Evolutionary conservation across 2,797 vertebrate genomes (phyloP).

Genomic region (Myotis myotis): DNA sequence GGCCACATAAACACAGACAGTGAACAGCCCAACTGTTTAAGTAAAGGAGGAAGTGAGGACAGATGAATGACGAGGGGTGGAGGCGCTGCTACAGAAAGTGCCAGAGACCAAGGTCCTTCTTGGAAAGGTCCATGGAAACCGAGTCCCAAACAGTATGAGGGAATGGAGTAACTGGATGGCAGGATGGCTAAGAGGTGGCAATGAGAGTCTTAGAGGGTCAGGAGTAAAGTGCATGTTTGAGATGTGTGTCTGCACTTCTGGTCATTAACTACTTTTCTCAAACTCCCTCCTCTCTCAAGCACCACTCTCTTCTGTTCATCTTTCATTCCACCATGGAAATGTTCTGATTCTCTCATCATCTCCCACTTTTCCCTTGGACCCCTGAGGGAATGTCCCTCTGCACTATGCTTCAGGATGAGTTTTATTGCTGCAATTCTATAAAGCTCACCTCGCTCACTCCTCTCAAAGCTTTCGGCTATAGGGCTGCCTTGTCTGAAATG

Average conservation of each 20-base stretch:
- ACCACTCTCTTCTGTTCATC: background rate
- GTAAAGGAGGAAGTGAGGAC: background rate
- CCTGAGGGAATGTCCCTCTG: background rate
- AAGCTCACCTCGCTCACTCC: background rate
- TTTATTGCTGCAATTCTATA: background rate
- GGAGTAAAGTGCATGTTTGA: background rate
- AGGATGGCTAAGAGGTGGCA: background rate
- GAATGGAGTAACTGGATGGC: background rate
- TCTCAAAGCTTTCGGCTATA: background rate
- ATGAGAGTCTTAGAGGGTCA: background rate
- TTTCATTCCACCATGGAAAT: background rate
- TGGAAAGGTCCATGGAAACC: background rate
- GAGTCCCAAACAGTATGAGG: background rate
- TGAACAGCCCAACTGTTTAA: background rate
- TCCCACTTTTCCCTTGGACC: background rate
- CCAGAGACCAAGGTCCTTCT: constrained; percentile 2
- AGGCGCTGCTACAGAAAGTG: background rate
- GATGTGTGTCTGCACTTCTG: background rate
- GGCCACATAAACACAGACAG: constrained; percentile 28
- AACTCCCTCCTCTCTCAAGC: background rate
- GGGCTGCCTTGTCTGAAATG: background rate
- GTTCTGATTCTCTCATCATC: background rate
- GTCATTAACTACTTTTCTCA: background rate
- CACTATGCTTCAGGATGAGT: background rate
- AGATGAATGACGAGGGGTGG: background rate